phyloP scores from a whole-genome alignment of 30 jellyfish, hydroid and myxozoan genomes.

The Nemopilema nomurai region DNA sequence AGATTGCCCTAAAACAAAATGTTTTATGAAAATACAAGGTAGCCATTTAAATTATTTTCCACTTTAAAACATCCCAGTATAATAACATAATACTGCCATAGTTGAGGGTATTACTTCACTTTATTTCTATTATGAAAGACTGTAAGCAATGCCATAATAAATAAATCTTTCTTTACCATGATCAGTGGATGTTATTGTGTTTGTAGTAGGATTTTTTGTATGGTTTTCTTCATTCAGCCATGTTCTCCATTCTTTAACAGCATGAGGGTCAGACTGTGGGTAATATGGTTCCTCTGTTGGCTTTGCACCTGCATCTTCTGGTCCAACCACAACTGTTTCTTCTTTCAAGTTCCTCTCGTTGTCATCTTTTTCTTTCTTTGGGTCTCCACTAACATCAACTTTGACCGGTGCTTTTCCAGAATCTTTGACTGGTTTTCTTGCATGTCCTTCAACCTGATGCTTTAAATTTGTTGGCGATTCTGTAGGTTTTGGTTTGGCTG shows the following conservation, averaged over 20 bases:
- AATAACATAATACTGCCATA: too few relatives aligned
- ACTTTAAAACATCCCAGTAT: too few relatives aligned
- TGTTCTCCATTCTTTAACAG: slow-evolving; percentile 53
- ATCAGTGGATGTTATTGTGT: background rate
- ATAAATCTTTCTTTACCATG: background rate
- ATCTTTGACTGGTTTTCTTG: background rate
- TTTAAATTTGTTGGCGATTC: background rate
- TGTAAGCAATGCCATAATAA: background rate
- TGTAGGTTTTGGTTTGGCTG: slow-evolving; percentile 16
- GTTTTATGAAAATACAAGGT: background rate
- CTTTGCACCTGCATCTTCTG: slow-evolving; percentile 72
- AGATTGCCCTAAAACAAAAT: background rate
- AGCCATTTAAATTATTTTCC: too few relatives aligned
- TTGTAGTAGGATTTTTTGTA: background rate
- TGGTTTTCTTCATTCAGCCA: slow-evolving; percentile 18
- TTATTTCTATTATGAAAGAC: too few relatives aligned
- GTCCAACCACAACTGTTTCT: slow-evolving; percentile 66
- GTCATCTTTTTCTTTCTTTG: background rate
- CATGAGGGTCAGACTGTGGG: slow-evolving; percentile 59
- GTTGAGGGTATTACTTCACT: too few relatives aligned
- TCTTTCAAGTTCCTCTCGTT: slow-evolving; percentile 33
- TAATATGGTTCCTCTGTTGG: slow-evolving; percentile 65
- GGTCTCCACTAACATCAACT: background rate
- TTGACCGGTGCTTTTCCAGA: background rate
- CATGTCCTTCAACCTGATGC: slow-evolving; percentile 1